Evolutionary conservation across 2,888 invertebrate genomes (phyloP), one percentile per base, ranked within the genome.

Genomic region (Monochamus alternatus): DNA sequence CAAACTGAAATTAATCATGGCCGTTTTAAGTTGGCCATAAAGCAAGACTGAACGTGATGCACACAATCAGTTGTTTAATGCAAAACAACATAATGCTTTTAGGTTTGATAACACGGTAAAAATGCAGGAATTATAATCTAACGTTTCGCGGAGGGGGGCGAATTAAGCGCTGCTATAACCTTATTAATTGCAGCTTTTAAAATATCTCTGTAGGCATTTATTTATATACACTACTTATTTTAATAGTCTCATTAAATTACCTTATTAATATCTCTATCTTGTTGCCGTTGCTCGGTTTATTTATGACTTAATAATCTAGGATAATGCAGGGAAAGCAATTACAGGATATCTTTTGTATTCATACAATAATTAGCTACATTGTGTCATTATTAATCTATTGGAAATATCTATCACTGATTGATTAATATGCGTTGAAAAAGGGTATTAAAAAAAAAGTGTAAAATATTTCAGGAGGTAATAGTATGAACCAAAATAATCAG

Each of bases 81-180:
- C 87, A 86, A 84, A 85, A 88, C 88, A 88, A 87, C 87, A 86
- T 86, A 88, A 88, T 86, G 87, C 88, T 88, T 86, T 88, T 87
- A 88, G 82, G 82, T 81, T 79, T 83, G 83, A 84, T 86, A 86
- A 85, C 76, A 64, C 38, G 74, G 74, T 74, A 78, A 75, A 79
- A 79, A 79, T 78, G 64, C 78, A 55, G 71, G 70, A 65, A 68
- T 62, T 75, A 79, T 75, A 74, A 75, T 77, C 77, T 77, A 75
- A 73, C 74, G 77, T 74, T 60, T 75, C 72, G 69, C 63, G 14
- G 22, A 74, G 72, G 64, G 71, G 47, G 64, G 76, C 72, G 78
- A 78, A 80, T 5, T 38, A 80, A 76, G 72, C 74, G 66, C 68
- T 78, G 75, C 76, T 70, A 76, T 77, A 76, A 76, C 74, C 75